These are phyloP conservation scores for Psittacula derbiana DNA, from an alignment of 2,797 vertebrate species.

Conservation along the genomic window DNA sequence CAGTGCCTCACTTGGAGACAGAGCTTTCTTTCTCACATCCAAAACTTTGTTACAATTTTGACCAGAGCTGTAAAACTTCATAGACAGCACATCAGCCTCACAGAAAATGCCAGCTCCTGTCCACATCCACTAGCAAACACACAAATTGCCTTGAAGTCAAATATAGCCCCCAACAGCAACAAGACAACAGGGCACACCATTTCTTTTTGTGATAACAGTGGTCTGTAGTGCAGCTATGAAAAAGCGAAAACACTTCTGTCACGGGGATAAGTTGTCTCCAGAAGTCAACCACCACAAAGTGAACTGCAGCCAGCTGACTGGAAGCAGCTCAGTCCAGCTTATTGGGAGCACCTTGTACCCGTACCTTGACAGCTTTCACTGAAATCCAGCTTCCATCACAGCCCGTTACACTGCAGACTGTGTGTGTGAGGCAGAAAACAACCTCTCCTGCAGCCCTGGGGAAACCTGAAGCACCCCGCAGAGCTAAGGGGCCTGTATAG, in stretches of 20 bases:
- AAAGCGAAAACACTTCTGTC: not conserved
- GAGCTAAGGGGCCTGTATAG: not conserved
- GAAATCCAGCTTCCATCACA: not conserved
- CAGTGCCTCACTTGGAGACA: not conserved
- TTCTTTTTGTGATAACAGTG: not conserved
- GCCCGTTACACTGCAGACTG: rapidly evolving
- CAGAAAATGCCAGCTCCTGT: not conserved
- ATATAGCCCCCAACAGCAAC: not conserved
- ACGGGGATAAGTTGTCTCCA: not conserved
- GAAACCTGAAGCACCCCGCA: not conserved
- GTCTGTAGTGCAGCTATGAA: not conserved
- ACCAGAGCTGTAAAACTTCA: not conserved
- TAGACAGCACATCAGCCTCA: not conserved
- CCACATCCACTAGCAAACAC: not conserved
- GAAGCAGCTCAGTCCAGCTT: not conserved
- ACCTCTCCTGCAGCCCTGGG: not conserved
- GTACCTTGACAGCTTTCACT: not conserved
- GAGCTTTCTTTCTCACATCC: not conserved
- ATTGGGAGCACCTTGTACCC: not conserved
- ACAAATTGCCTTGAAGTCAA: not conserved
- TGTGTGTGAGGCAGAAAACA: not conserved
- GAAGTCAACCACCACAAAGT: not conserved
- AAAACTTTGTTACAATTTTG: not conserved
- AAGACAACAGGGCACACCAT: not conserved
- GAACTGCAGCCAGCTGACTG: not conserved